phyloP scores from a whole-genome alignment of 92 coral and sea anemone species.

The Ricordea florida region DNA sequence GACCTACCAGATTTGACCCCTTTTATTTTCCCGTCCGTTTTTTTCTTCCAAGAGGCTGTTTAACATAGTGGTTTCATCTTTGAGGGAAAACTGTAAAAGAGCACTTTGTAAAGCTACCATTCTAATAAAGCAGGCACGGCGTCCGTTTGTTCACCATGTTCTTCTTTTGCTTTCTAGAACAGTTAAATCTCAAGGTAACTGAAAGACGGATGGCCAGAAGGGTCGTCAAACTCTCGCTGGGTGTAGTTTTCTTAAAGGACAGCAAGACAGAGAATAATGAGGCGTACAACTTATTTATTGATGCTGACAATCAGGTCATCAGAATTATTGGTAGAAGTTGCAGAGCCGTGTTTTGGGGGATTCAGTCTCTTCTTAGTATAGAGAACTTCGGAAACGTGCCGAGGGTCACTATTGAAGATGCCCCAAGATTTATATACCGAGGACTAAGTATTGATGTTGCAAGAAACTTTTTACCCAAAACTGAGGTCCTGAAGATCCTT shows the following conservation, averaged over 20 bases:
- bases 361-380: slow-evolving; percentile 63
- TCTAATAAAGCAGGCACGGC: too few relatives aligned
- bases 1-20: too few relatives aligned
- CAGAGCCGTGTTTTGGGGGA: slow-evolving; percentile 67
- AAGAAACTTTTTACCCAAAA: slow-evolving; percentile 80
- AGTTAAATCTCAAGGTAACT: not conserved
- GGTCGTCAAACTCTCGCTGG: slow-evolving; percentile 43
- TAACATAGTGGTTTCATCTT: too few relatives aligned
- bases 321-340: slow-evolving; percentile 66
- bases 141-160: too few relatives aligned
- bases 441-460: slow-evolving; percentile 74
- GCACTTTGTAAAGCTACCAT: too few relatives aligned
- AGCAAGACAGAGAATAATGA: slow-evolving; percentile 41
- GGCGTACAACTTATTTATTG: slow-evolving; percentile 71
- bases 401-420: slow-evolving; percentile 50
- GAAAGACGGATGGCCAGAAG: not conserved
- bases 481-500: slow-evolving; percentile 58
- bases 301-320: slow-evolving; percentile 40
- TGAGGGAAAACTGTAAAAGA: too few relatives aligned
- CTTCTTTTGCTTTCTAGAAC: too few relatives aligned
- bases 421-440: slow-evolving; percentile 44
- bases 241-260: slow-evolving; percentile 25
- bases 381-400: slow-evolving; percentile 49
- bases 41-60: too few relatives aligned
- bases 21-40: too few relatives aligned